Evolutionary conservation across 2,888 invertebrate genomes (phyloP), one percentile per base, ranked within the genome.

Genomic region (Latrodectus elegans): DNA sequence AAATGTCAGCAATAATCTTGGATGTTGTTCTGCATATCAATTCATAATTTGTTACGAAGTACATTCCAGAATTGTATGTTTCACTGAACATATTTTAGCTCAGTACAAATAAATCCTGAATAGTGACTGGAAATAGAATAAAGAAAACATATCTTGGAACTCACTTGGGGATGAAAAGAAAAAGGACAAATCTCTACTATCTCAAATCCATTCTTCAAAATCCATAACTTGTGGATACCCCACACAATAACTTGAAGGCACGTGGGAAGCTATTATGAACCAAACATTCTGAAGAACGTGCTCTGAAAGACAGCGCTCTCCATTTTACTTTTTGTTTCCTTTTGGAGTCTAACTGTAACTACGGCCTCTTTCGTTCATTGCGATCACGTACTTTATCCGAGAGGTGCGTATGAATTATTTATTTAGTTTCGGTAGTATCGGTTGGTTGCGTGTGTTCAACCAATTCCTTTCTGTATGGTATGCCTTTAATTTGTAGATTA

Each of bases 401-500:
- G 75, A 75, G 80, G 49, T 72, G 73, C 67, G 64, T 49, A 86
- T 86, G 85, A 86, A 86, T 86, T 80, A 86, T 86, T 86, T 80
- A 86, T 86, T 38, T 65, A 14, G 78, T 53, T 71, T 74, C 81
- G 11, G 73, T 65, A 1, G 38, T 52, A 52, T 71, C 65, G 65
- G 51, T 64, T 22, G 51, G 70, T 80, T 85, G 85, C 85, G 80
- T 86, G 85, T 49, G n/a, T 22, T n/a, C 15, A n/a, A 9, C n/a
- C 49, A 72, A 55, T 77, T 79, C 68, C 68, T 38, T 38, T 2
- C 38, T 80, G 51, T 15, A 51, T 68, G 78, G 68, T 26, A 17
- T 53, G 74, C 80, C 80, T 86, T 86, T 86, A 86, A 86, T 86
- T 86, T 80, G 80, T 65, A 80, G 80, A 86, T 80, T 75, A 86